Evolutionary conservation across 92 coral and sea anemone species (phyloP).

Genomic region (Parazoanthus swiftii): DNA sequence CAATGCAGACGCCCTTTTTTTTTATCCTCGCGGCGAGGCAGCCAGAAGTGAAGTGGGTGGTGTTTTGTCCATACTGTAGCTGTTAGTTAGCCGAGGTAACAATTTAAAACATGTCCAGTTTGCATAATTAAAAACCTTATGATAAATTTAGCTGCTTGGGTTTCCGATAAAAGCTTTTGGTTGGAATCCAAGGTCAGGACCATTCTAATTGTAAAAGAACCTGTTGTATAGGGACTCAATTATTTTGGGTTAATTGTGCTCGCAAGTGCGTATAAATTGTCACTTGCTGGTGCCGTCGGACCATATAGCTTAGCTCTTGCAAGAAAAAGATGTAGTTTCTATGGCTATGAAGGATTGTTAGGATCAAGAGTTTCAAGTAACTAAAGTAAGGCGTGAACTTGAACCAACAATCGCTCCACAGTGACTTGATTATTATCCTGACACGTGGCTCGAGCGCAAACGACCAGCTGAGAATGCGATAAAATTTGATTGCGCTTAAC

Average conservation of each 20-base stretch:
- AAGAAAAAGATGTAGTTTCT: not conserved
- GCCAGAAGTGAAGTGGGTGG: not conserved
- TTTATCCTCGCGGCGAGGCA: no score
- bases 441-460: slow-evolving; percentile 31
- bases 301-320: not conserved
- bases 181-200: not conserved
- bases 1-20: no score
- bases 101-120: not conserved
- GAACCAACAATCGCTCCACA: not conserved
- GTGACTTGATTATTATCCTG: not conserved
- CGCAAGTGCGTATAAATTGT: not conserved
- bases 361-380: not conserved
- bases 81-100: not conserved
- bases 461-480: slow-evolving; percentile 43
- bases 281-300: not conserved
- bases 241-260: not conserved
- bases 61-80: not conserved
- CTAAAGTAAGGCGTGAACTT: not conserved
- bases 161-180: not conserved
- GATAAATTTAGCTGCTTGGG: not conserved
- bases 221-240: not conserved
- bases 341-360: not conserved
- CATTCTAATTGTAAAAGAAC: not conserved
- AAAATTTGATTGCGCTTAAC: not conserved
- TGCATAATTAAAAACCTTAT: not conserved